Percentiles rank a stretch among this genome's conserved stretches.
Evolutionary conservation across 2,888 invertebrate genomes (phyloP).

Genomic region (Oligia latruncula): DNA sequence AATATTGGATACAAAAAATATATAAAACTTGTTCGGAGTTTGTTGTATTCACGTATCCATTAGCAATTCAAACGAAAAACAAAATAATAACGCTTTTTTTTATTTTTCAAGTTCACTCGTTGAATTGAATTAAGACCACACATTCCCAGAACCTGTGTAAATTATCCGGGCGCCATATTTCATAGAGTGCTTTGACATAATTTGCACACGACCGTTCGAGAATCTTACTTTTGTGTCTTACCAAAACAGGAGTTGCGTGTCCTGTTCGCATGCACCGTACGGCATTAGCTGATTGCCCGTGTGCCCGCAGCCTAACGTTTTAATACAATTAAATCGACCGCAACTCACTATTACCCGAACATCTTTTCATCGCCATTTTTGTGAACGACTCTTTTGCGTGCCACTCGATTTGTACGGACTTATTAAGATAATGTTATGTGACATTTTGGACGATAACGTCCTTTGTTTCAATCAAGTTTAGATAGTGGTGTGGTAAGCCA

Average conservation of each 20-base stretch:
- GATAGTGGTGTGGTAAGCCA: conserved; percentile 21
- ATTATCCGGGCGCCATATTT: conserved; percentile 14
- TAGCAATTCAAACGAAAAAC: conserved; percentile 9
- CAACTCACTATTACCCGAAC: conserved; percentile 83
- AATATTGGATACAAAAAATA: not conserved
- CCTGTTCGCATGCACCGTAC: conserved; percentile 83
- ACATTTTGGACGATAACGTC: conserved; percentile 59
- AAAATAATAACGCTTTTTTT: conserved; percentile 14
- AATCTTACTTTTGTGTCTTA: conserved; percentile 62
- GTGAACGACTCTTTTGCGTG: conserved; percentile 88
- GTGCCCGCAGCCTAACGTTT: conserved; percentile 86
- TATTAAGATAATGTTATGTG: conserved; percentile 81
- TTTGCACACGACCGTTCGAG: conserved; percentile 29
- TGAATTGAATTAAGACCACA: too few relatives aligned
- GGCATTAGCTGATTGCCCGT: conserved; percentile 89
- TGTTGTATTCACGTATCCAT: not conserved
- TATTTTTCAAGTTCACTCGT: too few relatives aligned
- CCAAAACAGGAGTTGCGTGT: conserved; percentile 82
- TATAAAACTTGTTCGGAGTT: not conserved
- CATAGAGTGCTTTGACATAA: conserved; percentile 37
- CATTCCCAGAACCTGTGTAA: conserved; percentile 13
- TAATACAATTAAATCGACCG: conserved; percentile 89
- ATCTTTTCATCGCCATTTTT: conserved; percentile 86
- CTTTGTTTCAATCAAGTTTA: conserved; percentile 51
- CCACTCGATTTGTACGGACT: conserved; percentile 73